Evolutionary conservation across 2,888 invertebrate species (phyloP).

Genomic region (Seira ritae): DNA sequence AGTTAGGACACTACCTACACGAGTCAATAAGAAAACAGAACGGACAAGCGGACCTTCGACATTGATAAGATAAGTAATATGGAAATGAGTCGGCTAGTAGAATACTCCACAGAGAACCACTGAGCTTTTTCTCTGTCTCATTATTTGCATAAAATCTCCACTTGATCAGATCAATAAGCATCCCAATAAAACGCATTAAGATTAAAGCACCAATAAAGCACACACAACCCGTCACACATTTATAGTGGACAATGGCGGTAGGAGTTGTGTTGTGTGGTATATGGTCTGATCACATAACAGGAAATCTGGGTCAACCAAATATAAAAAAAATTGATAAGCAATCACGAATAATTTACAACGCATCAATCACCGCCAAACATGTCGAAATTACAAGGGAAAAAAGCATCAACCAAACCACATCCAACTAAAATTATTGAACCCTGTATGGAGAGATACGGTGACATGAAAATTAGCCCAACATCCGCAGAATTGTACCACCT

Average conservation of each 20-base stretch:
- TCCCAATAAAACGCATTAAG: conserved; percentile 16
- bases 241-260: too few relatives aligned
- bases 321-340: conserved; percentile 30
- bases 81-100: background rate
- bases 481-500: conserved; percentile 20
- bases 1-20: too few relatives aligned
- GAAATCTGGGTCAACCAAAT: conserved; percentile 45
- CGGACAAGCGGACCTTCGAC: too few relatives aligned
- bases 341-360: background rate
- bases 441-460: background rate
- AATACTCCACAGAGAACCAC: conserved; percentile 15
- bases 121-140: too few relatives aligned
- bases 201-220: background rate
- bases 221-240: too few relatives aligned
- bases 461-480: background rate
- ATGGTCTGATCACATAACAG: background rate
- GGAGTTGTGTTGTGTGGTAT: too few relatives aligned
- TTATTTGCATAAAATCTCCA: background rate
- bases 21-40: background rate
- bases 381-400: background rate
- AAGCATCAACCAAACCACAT: background rate
- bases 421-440: background rate
- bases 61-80: conserved; percentile 8
- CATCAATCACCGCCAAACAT: background rate
- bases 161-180: conserved; percentile 2